Base-by-base conservation (phyloP, 2,888 invertebrate genomes). In the Salpingus planirostris region DNA sequence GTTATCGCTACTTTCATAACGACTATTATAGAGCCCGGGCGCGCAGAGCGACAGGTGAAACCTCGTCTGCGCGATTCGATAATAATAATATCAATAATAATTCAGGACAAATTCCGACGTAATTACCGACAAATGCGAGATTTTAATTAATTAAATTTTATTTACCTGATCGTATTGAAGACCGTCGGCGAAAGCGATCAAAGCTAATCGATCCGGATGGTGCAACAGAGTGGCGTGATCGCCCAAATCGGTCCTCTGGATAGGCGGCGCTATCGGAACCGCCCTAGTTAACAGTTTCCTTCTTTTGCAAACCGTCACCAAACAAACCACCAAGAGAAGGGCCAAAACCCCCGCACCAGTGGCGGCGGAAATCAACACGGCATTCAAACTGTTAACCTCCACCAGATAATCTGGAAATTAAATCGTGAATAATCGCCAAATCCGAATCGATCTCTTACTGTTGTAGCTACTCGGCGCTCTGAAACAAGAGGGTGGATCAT, bases 121-220 rank as follows among this genome's bases (percentile, higher is more conserved):
- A 44, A 43, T 45, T 43, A 42, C 35, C 33, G n/a, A n/a, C n/a
- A n/a, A n/a, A n/a, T n/a, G n/a, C n/a, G n/a, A n/a, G n/a, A n/a
- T 18, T 18, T 18, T 18, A 18, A 18, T 18, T 8, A 18, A 8
- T 18, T 8, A 18, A 18, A 18, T 5, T 18, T 18, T 18, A 18
- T 18, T 5, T 18, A 64, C 63, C 62, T 64, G 60, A 21, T 58
- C 58, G 32, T 45, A 49, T 44, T 66, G 65, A 23, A 65, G 58
- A 4, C 67, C 67, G 45, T 71, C 69, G 24, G 70, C 69, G 49
- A 68, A 71, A 2, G 71, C 70, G 40, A 71, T 71, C 37, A 71
- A 56, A 15, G 71, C 69, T 45, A 70, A 55, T 26, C 71, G 53
- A 50, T 71, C 71, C n/a, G 66, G 67, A 50, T 68, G 66, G 23